Conservation (phyloP, 2,113 vertebrate genomes). For the Rousettus leschenaultii region DNA sequence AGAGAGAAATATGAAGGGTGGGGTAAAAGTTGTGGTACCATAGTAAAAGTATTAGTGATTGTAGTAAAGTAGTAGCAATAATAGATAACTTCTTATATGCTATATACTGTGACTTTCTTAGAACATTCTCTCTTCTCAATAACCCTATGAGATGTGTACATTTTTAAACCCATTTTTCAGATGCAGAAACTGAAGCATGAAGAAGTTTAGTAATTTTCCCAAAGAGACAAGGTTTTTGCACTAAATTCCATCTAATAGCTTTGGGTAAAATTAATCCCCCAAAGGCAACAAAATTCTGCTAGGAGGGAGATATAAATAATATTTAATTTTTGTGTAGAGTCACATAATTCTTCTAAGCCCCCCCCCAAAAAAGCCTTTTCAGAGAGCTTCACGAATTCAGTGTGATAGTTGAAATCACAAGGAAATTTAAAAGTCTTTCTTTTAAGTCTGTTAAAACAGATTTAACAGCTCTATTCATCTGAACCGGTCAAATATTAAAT, state of each 20-base stretch:
- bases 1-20: not conserved
- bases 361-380: not conserved
- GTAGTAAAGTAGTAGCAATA: not conserved
- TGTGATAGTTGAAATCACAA: not conserved
- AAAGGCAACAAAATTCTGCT: not conserved
- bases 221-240: not conserved
- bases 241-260: not conserved
- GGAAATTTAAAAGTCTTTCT: not conserved
- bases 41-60: not conserved
- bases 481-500: conserved; percentile 18
- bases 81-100: not conserved
- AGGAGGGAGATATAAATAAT: not conserved
- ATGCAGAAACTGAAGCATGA: not conserved
- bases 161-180: not conserved
- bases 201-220: not conserved
- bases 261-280: not conserved
- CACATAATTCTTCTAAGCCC: not conserved
- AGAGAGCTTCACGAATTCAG: not conserved
- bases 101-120: not conserved
- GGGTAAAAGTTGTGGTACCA: not conserved
- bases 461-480: not conserved
- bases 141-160: not conserved
- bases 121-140: not conserved
- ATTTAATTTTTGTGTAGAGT: not conserved
- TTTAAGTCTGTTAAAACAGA: not conserved